Percentiles rank a stretch among this genome's conserved stretches.
These are phyloP conservation scores for Drosophila quasianomalipes DNA, from an alignment of 2,888 invertebrate species.

Conservation along the genomic window DNA sequence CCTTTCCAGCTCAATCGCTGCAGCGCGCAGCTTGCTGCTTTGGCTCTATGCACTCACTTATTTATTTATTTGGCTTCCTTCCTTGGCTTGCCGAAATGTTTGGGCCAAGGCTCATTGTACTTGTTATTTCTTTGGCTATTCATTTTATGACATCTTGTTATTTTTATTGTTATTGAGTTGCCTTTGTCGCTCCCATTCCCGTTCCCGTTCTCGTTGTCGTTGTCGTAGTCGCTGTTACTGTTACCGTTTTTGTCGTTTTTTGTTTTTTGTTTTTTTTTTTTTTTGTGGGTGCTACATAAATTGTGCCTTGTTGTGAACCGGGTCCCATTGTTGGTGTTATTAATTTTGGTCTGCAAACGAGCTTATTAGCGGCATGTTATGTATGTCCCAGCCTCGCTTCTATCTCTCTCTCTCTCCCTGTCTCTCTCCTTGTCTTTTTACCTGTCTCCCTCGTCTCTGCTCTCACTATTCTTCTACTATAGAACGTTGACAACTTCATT, in stretches of 20 bases:
- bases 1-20: slow-evolving; percentile 23
- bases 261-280: slow-evolving; percentile 9
- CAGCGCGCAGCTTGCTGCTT: slow-evolving; percentile 23
- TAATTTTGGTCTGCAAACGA: slow-evolving; percentile 67
- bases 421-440: background rate
- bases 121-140: slow-evolving; percentile 61
- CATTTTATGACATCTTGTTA: slow-evolving; percentile 80
- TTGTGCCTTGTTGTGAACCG: slow-evolving; percentile 52
- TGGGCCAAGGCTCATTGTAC: slow-evolving; percentile 41
- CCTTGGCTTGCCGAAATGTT: slow-evolving; percentile 11
- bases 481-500: slow-evolving; percentile 72
- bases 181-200: slow-evolving; percentile 57
- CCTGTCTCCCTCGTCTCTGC: background rate
- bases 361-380: slow-evolving; percentile 77
- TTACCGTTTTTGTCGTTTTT: slow-evolving; percentile 20
- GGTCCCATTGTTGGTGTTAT: slow-evolving; percentile 47
- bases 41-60: slow-evolving; percentile 62
- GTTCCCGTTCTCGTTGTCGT: background rate
- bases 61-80: slow-evolving; percentile 68
- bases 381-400: background rate
- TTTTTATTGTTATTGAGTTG: slow-evolving; percentile 81
- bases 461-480: background rate
- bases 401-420: background rate
- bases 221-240: slow-evolving; percentile 12
- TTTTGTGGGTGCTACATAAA: slow-evolving; percentile 58